These are phyloP conservation scores for Lasiommata megera DNA, from an alignment of 2,888 invertebrate species.

Conservation along the genomic window DNA sequence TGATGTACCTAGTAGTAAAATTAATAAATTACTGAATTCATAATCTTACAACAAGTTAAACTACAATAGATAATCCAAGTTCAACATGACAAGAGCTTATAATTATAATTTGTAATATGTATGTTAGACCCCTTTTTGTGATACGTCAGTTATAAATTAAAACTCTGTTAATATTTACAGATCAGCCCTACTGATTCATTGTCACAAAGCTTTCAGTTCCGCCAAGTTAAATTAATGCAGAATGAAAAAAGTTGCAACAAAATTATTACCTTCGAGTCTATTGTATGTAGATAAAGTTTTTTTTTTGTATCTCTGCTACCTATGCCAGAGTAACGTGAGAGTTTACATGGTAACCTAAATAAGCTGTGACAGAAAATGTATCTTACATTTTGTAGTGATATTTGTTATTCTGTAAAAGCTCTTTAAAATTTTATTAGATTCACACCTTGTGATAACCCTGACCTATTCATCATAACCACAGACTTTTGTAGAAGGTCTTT, in stretches of 20 bases:
- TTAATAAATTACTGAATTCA: no score
- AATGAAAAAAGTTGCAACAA: constrained; percentile 6
- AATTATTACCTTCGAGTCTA: no score
- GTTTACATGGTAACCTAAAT: no score
- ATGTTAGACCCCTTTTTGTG: background rate
- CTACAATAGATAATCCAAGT: background rate
- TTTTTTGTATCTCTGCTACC: no score
- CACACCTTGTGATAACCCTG: background rate
- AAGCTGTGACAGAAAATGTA: no score
- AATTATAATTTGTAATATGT: background rate
- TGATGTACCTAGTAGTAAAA: no score
- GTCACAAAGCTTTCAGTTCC: constrained; percentile 75
- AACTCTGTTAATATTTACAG: constrained; percentile 41
- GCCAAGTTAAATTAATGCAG: constrained; percentile 63
- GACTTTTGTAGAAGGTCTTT: background rate
- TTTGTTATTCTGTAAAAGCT: no score
- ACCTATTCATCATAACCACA: background rate
- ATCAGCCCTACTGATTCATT: constrained; percentile 49
- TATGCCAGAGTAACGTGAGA: no score
- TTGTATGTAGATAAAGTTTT: no score
- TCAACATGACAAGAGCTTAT: background rate
- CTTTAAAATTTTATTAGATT: background rate
- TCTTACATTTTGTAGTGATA: no score
- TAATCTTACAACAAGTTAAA: background rate
- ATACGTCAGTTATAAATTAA: constrained; percentile 22